These are phyloP conservation scores for Malurus cyaneus DNA, from an alignment of 2,113 vertebrate species.

Conservation along the genomic window DNA sequence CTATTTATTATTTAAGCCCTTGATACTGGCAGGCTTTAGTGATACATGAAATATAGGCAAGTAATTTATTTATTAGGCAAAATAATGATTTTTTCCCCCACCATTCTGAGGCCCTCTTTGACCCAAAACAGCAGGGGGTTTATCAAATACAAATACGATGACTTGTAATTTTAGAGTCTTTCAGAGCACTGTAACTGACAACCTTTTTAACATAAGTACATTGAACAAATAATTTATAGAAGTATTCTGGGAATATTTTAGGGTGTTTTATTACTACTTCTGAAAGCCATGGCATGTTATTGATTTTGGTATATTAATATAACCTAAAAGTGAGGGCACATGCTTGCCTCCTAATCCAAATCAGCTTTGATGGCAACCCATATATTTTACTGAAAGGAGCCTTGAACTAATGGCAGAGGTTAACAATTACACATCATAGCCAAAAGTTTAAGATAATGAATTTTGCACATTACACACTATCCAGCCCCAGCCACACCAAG, in stretches of 20 bases:
- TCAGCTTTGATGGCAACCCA: constrained; percentile 69
- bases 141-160: constrained; percentile 78
- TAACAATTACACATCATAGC: constrained; percentile 74
- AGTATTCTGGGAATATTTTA: constrained; percentile 84
- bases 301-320: constrained; percentile 81
- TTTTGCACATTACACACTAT: constrained; percentile 53
- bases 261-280: constrained; percentile 80
- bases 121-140: constrained; percentile 74
- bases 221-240: constrained; percentile 84
- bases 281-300: constrained; percentile 80
- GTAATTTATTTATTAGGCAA: constrained; percentile 87
- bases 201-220: constrained; percentile 84
- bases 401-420: constrained; percentile 70
- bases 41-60: constrained; percentile 81
- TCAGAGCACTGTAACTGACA: constrained; percentile 77
- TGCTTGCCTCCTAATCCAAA: constrained; percentile 72
- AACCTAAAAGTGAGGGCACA: constrained; percentile 73
- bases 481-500: constrained; percentile 17
- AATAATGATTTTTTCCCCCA: constrained; percentile 77
- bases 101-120: constrained; percentile 67
- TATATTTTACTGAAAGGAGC: constrained; percentile 72
- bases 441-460: constrained; percentile 75
- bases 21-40: constrained; percentile 72
- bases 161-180: constrained; percentile 79
- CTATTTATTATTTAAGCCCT: constrained; percentile 85